Evolutionary conservation across 1,140 invertebrate genomes (phyloP).

Genomic region (Zaprionus lachaisei): DNA sequence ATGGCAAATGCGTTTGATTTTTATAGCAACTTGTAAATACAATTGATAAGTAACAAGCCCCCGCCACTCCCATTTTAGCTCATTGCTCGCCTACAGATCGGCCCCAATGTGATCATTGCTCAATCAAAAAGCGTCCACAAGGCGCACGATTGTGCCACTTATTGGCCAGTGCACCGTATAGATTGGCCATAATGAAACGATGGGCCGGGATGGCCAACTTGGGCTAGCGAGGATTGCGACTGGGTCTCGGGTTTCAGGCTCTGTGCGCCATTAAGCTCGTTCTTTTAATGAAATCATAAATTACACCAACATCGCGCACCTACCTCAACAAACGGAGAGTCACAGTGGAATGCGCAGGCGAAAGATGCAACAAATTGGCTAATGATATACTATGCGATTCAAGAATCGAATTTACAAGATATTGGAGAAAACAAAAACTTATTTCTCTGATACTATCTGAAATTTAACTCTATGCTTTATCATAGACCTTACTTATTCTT

Average conservation of each 20-base stretch:
- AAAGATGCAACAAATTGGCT: not conserved
- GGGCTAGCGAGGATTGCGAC: slow-evolving; percentile 18
- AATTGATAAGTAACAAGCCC: slow-evolving; percentile 53
- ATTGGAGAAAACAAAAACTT: no score
- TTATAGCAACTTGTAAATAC: slow-evolving; percentile 59
- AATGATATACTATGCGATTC: no score
- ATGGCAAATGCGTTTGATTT: slow-evolving; percentile 55
- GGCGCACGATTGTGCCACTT: slow-evolving; percentile 79
- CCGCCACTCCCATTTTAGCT: not conserved
- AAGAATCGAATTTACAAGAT: no score
- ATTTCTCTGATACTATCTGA: no score
- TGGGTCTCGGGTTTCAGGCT: slow-evolving; percentile 27
- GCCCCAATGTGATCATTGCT: slow-evolving; percentile 67
- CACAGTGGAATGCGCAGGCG: slow-evolving; percentile 27
- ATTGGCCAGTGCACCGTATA: slow-evolving; percentile 61
- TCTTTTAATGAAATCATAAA: slow-evolving; percentile 82
- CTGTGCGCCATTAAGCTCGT: slow-evolving; percentile 74
- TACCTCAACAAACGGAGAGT: slow-evolving; percentile 7
- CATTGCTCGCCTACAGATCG: slow-evolving; percentile 15
- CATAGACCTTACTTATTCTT: no score
- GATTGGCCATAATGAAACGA: slow-evolving; percentile 52
- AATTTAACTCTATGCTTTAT: no score
- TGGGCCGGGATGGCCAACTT: slow-evolving; percentile 27
- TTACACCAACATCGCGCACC: slow-evolving; percentile 58
- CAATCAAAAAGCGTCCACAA: slow-evolving; percentile 76